Evolutionary conservation across 2,888 invertebrate species (phyloP).

Genomic region (Adelognathus sp.): DNA sequence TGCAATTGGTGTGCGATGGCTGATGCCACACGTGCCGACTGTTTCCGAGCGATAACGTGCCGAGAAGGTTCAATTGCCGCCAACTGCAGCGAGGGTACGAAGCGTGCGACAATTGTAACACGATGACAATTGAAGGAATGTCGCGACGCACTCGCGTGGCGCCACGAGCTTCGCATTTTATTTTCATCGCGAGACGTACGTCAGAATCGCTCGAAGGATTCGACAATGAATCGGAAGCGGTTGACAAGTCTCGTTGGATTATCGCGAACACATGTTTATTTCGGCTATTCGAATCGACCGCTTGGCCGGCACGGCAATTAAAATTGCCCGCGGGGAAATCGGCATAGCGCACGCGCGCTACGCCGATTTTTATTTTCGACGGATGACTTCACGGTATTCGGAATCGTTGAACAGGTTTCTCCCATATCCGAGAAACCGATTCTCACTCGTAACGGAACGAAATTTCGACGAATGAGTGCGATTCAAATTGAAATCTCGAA

Average conservation of each 20-base stretch:
- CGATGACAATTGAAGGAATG: not conserved
- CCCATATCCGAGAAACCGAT: not conserved
- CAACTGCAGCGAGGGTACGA: not conserved
- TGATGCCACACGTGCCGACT: not conserved
- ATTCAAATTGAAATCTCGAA: not conserved
- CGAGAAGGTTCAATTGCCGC: not conserved
- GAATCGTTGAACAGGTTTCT: not conserved
- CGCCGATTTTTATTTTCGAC: slow-evolving; percentile 13
- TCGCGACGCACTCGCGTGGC: not conserved
- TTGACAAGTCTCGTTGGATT: too few relatives aligned
- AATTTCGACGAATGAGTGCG: not conserved
- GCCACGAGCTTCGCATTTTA: not conserved
- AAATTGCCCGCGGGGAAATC: slow-evolving; percentile 11
- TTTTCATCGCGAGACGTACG: too few relatives aligned
- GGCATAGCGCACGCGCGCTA: not conserved
- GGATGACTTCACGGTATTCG: not conserved
- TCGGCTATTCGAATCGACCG: not conserved
- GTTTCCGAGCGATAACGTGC: not conserved
- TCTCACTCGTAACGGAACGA: not conserved
- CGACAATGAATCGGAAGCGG: too few relatives aligned
- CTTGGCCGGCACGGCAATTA: not conserved
- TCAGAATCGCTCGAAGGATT: too few relatives aligned
- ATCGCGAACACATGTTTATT: not conserved
- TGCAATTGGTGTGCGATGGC: not conserved
- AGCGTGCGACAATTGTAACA: not conserved